Evolutionary conservation across 2,888 invertebrate species (phyloP).

Genomic region (Carcina quercana): DNA sequence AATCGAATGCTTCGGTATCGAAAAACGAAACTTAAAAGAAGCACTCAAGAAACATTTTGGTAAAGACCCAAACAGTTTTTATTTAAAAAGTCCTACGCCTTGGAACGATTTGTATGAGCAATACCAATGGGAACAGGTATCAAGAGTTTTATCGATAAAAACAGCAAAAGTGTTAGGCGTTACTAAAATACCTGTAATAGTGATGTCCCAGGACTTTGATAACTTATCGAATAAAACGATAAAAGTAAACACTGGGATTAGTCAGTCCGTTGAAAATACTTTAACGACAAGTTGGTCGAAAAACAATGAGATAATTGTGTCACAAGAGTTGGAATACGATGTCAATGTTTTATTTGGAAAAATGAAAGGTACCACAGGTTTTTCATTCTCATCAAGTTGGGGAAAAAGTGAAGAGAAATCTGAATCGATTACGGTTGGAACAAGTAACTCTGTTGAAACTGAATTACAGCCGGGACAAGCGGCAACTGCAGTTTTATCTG

Average conservation of each 20-base stretch:
- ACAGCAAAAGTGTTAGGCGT: slow-evolving; percentile 31
- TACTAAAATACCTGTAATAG: slow-evolving; percentile 27
- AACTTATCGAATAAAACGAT: slow-evolving; percentile 40
- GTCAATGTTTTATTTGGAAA: slow-evolving; percentile 44
- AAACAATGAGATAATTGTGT: slow-evolving; percentile 33
- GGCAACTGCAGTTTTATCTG: slow-evolving; percentile 42
- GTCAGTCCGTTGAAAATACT: slow-evolving; percentile 46
- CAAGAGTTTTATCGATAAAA: slow-evolving; percentile 32
- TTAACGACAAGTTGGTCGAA: slow-evolving; percentile 43
- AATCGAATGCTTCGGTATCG: slow-evolving; percentile 35
- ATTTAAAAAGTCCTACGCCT: slow-evolving; percentile 48
- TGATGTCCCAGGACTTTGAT: slow-evolving; percentile 45
- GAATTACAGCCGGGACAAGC: slow-evolving; percentile 45
- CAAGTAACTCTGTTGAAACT: slow-evolving; percentile 42
- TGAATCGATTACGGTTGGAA: slow-evolving; percentile 40
- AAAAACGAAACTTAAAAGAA: slow-evolving; percentile 24
- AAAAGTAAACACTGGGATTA: slow-evolving; percentile 53
- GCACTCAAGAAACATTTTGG: slow-evolving; percentile 37
- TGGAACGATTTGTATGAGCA: slow-evolving; percentile 53
- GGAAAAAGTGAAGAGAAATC: slow-evolving; percentile 45
- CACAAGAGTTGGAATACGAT: slow-evolving; percentile 45
- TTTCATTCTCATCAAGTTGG: slow-evolving; percentile 42
- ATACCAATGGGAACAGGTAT: slow-evolving; percentile 46
- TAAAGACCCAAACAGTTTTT: slow-evolving; percentile 32
- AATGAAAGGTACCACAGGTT: slow-evolving; percentile 33